Evolutionary conservation across 2,888 invertebrate genomes (phyloP), one percentile per base, ranked within the genome.

Genomic region (Terebella lapidaria): DNA sequence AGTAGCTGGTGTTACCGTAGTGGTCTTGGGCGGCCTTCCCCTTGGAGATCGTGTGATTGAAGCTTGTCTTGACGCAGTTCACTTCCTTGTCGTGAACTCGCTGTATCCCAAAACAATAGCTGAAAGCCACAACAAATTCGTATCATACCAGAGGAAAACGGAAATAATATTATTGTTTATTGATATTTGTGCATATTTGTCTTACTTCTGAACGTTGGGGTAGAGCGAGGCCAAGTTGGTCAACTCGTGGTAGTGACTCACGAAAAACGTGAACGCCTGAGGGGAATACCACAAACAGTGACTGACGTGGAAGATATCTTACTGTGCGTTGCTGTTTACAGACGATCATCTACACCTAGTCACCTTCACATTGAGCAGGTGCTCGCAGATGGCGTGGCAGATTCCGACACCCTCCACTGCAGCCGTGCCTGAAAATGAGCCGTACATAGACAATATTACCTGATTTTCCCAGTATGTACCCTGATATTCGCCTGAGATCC

Each of bases 321-420:
- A n/a, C n/a, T n/a, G n/a, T n/a, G n/a, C n/a, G n/a, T n/a, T n/a
- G n/a, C n/a, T n/a, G n/a, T n/a, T n/a, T n/a, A n/a, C n/a, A n/a
- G n/a, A n/a, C n/a, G n/a, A n/a, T n/a, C n/a, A n/a, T 35, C n/a
- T 35, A 35, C 10, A 35, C 42, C n/a, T 35, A 15, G 42, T 35
- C 10, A 35, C 42, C 42, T 35, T 35, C 10, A 35, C n/a, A 35
- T 35, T 35, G 42, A 35, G 42, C n/a, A 94, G 82, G 65, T 86
- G 84, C 81, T 92, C 91, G 70, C 88, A 88, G 57, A 92, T 85
- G 0, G 89, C 86, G 87, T 89, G 90, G 22, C 91, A 90, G 51
- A 93, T 83, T 51, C 88, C 87, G 0, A 88, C 86, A 18, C 92
- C 93, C 82, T 92, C 92, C 72, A 90, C 89, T 15, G 86, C 82